These are phyloP conservation scores for Phalangium opilio DNA, from an alignment of 2,888 invertebrate species.

Conservation along the genomic window DNA sequence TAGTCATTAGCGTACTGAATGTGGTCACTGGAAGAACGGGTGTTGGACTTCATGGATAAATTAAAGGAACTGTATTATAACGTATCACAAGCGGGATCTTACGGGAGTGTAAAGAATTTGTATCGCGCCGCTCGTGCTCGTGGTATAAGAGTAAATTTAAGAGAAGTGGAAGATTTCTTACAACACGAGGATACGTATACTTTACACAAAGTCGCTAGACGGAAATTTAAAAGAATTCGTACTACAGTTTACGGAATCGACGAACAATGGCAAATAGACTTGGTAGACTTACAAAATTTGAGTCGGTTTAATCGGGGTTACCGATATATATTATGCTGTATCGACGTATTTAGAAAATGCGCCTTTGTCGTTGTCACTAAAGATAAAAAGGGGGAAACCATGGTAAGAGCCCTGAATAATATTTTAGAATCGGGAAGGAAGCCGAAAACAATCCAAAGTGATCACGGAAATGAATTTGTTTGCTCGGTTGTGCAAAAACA, in stretches of 20 bases:
- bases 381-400: constrained; percentile 17
- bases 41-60: too few species aligned
- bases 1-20: too few species aligned
- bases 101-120: too few species aligned
- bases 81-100: too few species aligned
- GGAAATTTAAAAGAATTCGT: constrained; percentile 9
- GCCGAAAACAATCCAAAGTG: constrained; percentile 18
- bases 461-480: constrained; percentile 21
- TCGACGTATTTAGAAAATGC: constrained; percentile 23
- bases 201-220: constrained; percentile 9
- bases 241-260: constrained; percentile 19
- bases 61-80: too few species aligned
- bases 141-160: too few species aligned
- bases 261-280: constrained; percentile 22
- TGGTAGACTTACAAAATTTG: constrained; percentile 18
- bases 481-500: constrained; percentile 14
- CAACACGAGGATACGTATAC: constrained; percentile 10
- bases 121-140: too few species aligned
- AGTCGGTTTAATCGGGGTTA: constrained; percentile 17
- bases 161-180: constrained; percentile 11
- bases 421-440: constrained; percentile 11
- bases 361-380: constrained; percentile 21
- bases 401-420: constrained; percentile 15
- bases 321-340: constrained; percentile 20
- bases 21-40: too few species aligned